Evolutionary conservation across 2,797 vertebrate species (phyloP).

Genomic region (Alfaro cultratus): DNA sequence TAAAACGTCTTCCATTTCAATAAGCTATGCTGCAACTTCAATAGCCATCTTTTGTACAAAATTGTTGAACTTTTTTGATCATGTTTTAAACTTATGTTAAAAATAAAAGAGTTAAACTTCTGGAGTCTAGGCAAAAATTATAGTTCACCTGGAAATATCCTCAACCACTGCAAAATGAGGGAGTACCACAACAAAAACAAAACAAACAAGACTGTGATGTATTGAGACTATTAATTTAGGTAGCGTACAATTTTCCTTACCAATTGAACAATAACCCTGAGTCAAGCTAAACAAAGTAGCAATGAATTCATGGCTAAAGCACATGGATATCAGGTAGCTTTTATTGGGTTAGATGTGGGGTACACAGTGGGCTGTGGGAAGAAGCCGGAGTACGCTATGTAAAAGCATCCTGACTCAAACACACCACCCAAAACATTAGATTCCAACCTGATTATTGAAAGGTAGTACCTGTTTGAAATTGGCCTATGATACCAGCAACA

Average conservation of each 20-base stretch:
- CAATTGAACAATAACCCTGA: neutral
- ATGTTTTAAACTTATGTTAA: neutral
- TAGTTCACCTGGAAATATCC: neutral
- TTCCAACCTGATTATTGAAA: neutral
- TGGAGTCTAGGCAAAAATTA: neutral
- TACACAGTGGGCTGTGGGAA: neutral
- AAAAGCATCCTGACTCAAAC: neutral
- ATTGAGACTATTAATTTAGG: neutral
- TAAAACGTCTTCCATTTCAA: neutral
- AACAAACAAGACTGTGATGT: neutral
- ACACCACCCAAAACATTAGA: neutral
- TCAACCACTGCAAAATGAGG: neutral
- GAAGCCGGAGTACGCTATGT: neutral
- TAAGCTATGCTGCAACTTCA: neutral
- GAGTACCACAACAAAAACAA: neutral
- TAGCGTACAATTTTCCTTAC: neutral
- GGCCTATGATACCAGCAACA: neutral
- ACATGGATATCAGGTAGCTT: neutral
- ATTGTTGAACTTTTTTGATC: no score
- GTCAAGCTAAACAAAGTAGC: neutral
- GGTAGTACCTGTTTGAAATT: neutral
- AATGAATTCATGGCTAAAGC: neutral
- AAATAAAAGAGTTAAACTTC: neutral
- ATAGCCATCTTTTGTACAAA: no score
- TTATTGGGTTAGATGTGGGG: neutral